Conservation (phyloP, 2,797 vertebrate genomes). For the Enteromius trimaculatus region DNA sequence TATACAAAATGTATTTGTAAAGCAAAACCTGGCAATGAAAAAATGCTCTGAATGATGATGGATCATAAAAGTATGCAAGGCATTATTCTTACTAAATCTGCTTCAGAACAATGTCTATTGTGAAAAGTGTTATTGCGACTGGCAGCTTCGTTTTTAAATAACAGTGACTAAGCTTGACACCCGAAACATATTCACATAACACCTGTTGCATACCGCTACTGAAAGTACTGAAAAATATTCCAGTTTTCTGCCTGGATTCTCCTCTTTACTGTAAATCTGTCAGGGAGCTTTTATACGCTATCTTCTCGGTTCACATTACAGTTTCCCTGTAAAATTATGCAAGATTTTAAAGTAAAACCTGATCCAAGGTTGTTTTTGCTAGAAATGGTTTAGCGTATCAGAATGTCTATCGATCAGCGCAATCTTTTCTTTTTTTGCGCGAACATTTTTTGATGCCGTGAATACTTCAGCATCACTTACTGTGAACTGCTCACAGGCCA, state of each 20-base stretch:
- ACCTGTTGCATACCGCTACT: conserved; percentile 11
- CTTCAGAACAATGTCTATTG: neutral
- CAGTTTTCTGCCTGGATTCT: neutral
- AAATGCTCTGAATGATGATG: neutral
- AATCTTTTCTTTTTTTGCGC: neutral
- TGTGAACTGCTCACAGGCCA: neutral
- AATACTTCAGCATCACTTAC: neutral
- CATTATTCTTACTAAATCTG: conserved; percentile 14
- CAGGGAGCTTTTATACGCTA: neutral
- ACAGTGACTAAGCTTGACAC: conserved; percentile 24
- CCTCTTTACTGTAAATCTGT: conserved; percentile 13
- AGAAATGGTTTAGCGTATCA: neutral
- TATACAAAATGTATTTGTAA: neutral
- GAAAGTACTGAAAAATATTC: conserved; percentile 30
- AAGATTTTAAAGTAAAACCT: conserved; percentile 10
- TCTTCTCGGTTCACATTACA: neutral
- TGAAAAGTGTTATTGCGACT: neutral
- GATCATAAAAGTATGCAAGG: conserved; percentile 15
- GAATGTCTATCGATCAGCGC: neutral
- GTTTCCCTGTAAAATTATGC: neutral
- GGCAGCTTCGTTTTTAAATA: neutral
- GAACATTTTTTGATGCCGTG: neutral
- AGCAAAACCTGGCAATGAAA: neutral
- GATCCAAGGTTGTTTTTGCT: neutral
- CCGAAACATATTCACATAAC: neutral